phyloP scores from a whole-genome alignment of 2,888 invertebrate genomes.

The Ischnura elegans region DNA sequence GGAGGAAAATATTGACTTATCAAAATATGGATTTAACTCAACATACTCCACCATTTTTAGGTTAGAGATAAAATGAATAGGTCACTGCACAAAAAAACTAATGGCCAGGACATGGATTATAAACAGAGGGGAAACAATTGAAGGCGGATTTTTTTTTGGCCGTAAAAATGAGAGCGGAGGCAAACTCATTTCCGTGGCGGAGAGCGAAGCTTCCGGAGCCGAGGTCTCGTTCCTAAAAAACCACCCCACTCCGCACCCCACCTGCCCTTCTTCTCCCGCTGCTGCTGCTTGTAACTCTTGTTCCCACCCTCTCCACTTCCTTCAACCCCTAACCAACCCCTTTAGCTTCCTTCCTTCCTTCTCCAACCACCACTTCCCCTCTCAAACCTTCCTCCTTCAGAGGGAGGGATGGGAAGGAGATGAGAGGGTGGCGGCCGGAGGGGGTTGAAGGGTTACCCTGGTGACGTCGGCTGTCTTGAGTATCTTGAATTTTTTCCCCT shows the following conservation, averaged over 20 bases:
- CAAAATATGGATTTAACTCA: too few species aligned
- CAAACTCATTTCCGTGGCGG: background rate
- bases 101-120: too few species aligned
- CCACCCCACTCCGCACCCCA: too few species aligned
- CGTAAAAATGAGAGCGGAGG: background rate
- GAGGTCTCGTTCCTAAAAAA: background rate
- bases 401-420: background rate
- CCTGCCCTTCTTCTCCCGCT: too few species aligned
- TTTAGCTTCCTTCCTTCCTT: background rate
- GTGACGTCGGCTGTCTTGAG: constrained; percentile 24
- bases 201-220: constrained; percentile 6
- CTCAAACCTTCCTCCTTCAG: background rate
- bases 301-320: too few species aligned
- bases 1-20: too few species aligned
- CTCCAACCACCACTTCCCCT: background rate
- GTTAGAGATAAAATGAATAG: too few species aligned
- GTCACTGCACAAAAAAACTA: too few species aligned
- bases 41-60: too few species aligned
- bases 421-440: background rate
- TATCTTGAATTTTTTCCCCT: background rate
- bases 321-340: background rate
- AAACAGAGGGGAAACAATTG: constrained; percentile 13
- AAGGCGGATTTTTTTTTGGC: background rate
- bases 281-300: too few species aligned
- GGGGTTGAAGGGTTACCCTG: background rate